Evolutionary conservation across 2,888 invertebrate species (phyloP), one percentile per base, ranked within the genome.

Genomic region (Spisula solida): DNA sequence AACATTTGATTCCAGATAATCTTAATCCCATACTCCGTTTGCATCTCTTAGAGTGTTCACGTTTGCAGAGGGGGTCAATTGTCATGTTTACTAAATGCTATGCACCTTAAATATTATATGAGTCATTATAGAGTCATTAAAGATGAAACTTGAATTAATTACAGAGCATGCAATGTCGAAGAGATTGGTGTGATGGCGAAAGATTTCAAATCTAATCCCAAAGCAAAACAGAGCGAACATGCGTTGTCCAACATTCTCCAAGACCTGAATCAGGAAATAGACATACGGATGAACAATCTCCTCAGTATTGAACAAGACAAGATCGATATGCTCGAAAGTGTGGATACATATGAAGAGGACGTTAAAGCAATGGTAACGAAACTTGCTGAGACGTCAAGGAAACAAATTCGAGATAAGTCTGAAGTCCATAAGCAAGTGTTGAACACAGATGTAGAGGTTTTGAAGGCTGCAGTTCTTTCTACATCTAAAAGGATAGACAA

Each of bases 401-500:
- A 82, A 82, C 66, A 82, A 82, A 82, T 82, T 12, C 82, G 82
- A 60, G 60, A 60, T 66, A 82, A 82, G 56, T 66, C 41, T 47
- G 66, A 66, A 66, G 47, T 34, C 34, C n/a, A 60, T 47, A 82
- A 82, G 56, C 47, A 82, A 16, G 47, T 47, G 12, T n/a, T 82
- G 5, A 47, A 82, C n/a, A 25, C 82, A 1, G 82, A 82, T 51
- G 82, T 66, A 41, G 60, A 60, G 8, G 82, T 56, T 41, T 66
- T 82, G 47, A 66, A 56, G 10, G 56, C 82, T 60, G 82, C 66
- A n/a, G 56, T 82, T 18, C 20, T 34, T 41, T 41, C 82, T 60
- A 56, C 82, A 20, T 41, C 82, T 16, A 47, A 66, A 66, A n/a
- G 66, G 0, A 0, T 41, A 20, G 82, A 34, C 14, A 82, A 82